Evolutionary conservation across 2,888 invertebrate genomes (phyloP).

Genomic region (Coleophora deauratella): DNA sequence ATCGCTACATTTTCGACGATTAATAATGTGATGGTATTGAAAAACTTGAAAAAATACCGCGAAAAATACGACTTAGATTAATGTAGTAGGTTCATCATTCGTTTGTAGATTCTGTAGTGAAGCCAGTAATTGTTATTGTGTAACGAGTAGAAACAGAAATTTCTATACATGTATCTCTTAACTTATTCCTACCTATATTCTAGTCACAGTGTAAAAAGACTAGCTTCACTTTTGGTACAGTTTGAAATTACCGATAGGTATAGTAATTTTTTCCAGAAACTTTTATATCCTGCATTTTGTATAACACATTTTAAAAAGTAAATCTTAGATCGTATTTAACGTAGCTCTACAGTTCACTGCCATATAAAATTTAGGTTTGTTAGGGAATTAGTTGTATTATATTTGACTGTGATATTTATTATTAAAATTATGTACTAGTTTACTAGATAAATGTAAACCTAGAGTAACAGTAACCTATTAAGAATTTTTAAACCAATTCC

Average conservation of each 20-base stretch:
- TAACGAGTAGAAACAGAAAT: conserved; percentile 31
- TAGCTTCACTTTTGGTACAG: conserved; percentile 47
- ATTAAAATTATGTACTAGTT: conserved; percentile 52
- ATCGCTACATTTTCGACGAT: conserved; percentile 24
- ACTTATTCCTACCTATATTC: conserved; percentile 66
- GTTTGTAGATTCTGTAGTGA: conserved; percentile 1
- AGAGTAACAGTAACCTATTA: conserved; percentile 29
- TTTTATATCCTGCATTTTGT: conserved; percentile 24
- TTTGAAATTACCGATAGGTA: conserved; percentile 16
- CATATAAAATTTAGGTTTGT: conserved; percentile 50
- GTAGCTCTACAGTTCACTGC: conserved; percentile 60
- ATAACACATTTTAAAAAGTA: conserved; percentile 33
- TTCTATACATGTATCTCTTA: conserved; percentile 49
- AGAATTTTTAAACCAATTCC: conserved; percentile 18
- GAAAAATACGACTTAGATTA: conserved; percentile 10
- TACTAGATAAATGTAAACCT: conserved; percentile 60
- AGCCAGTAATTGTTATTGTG: conserved; percentile 25
- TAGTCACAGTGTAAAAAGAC: conserved; percentile 68
- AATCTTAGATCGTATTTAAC: conserved; percentile 25
- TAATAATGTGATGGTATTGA: too few relatives aligned
- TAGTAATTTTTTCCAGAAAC: conserved; percentile 13
- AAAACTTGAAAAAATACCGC: conserved; percentile 12
- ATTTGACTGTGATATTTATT: conserved; percentile 73
- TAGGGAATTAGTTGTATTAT: conserved; percentile 63
- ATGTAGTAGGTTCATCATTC: conserved; percentile 7